Percentiles rank a stretch among this genome's conserved stretches.
phyloP scores from a whole-genome alignment of 2,888 invertebrate genomes.

The Ditula angustiorana region DNA sequence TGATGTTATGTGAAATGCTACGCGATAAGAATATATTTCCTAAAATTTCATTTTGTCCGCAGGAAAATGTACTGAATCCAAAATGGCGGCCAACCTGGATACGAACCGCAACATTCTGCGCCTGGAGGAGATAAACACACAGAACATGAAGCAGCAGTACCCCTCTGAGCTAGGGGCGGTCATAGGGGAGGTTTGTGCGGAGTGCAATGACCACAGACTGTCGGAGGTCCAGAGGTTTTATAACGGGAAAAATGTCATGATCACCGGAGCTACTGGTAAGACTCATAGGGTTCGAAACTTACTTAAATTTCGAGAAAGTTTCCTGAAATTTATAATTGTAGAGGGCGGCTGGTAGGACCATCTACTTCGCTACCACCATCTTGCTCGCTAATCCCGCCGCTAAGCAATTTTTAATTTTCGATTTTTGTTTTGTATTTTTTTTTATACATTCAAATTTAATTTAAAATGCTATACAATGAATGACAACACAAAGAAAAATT shows the following conservation, averaged over 20 bases:
- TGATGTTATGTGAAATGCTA: no score
- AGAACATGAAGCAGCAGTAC: slow-evolving; percentile 14
- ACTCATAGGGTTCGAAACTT: background rate
- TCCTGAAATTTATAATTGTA: no score
- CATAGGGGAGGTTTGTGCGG: background rate
- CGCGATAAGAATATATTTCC: no score
- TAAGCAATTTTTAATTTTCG: no score
- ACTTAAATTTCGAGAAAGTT: no score
- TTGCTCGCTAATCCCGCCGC: no score
- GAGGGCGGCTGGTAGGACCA: no score
- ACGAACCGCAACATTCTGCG: slow-evolving; percentile 10
- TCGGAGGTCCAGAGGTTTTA: slow-evolving; percentile 85
- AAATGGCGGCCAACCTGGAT: slow-evolving; percentile 19
- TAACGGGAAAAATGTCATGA: slow-evolving; percentile 83
- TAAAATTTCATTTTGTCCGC: slow-evolving; percentile 18
- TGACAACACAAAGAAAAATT: no score
- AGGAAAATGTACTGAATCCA: slow-evolving; percentile 31
- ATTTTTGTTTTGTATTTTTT: no score
- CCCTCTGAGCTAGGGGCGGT: background rate
- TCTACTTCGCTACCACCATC: no score
- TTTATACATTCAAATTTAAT: no score
- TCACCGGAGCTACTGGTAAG: slow-evolving; percentile 87
- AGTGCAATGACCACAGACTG: slow-evolving; percentile 47
- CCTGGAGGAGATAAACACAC: background rate
- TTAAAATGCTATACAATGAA: no score